phyloP scores from a whole-genome alignment of 92 coral and sea anemone genomes.

The Siderastrea siderea region DNA sequence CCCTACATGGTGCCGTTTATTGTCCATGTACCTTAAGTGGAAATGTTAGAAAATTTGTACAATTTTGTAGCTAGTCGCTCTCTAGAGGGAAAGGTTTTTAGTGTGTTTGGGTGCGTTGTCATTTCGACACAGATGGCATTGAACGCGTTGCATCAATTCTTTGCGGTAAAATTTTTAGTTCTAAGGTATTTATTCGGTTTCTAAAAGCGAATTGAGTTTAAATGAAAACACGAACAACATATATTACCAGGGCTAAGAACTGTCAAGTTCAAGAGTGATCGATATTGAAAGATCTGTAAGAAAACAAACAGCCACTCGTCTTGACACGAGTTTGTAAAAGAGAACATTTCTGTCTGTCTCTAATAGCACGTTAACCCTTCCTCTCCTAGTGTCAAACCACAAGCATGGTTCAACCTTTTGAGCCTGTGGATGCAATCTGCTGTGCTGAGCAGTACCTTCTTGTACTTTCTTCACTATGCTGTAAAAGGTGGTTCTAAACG shows the following conservation, averaged over 20 bases:
- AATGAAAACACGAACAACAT: constrained; percentile 13
- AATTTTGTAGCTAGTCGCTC: background rate
- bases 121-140: background rate
- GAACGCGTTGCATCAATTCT: constrained; percentile 1
- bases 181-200: background rate
- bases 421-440: background rate
- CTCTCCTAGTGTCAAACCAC: background rate
- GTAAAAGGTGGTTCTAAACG: background rate
- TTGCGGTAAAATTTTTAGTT: background rate
- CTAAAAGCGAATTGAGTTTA: constrained; percentile 26
- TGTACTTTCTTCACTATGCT: background rate
- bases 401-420: background rate
- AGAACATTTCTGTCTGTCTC: background rate
- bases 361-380: background rate
- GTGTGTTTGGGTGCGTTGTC: constrained; percentile 43
- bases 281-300: constrained; percentile 14
- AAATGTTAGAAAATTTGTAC: background rate
- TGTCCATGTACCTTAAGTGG: background rate
- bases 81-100: background rate
- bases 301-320: constrained; percentile 28
- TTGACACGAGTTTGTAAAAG: background rate
- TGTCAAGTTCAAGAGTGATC: background rate
- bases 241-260: background rate
- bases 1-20: background rate
- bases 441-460: background rate